Evolutionary conservation across 1,140 invertebrate genomes (phyloP).

Genomic region (Mesaphorura yosii): DNA sequence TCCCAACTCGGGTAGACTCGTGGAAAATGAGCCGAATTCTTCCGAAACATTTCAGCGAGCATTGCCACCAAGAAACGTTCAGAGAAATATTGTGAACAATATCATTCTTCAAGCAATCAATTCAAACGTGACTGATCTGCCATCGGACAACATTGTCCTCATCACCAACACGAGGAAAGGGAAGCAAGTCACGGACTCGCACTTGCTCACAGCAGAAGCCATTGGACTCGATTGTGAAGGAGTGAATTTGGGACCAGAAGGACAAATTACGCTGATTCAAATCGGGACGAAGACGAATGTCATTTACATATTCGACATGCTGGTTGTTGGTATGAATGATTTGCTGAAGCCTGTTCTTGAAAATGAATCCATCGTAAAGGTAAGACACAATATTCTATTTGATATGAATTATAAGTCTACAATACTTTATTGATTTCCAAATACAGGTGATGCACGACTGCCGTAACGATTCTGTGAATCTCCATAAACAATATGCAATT

Average conservation of each 20-base stretch:
- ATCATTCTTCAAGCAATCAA: slow-evolving; percentile 33
- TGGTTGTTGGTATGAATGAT: not conserved
- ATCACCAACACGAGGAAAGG: slow-evolving; percentile 12
- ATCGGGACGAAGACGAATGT: slow-evolving; percentile 65
- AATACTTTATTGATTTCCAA: slow-evolving; percentile 22
- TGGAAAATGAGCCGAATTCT: slow-evolving; percentile 48
- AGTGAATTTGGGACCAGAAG: slow-evolving; percentile 73
- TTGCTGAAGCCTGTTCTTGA: not conserved
- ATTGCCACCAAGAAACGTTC: slow-evolving; percentile 77
- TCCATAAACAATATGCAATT: slow-evolving; percentile 78
- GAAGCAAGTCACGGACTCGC: not conserved
- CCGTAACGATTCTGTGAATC: slow-evolving; percentile 77
- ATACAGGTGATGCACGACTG: slow-evolving; percentile 81
- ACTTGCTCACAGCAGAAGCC: not conserved
- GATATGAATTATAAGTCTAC: no score
- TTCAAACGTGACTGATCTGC: not conserved
- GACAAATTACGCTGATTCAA: slow-evolving; percentile 72
- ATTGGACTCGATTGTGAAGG: slow-evolving; percentile 82
- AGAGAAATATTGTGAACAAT: no score
- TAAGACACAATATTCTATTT: no score
- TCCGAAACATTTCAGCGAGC: slow-evolving; percentile 77
- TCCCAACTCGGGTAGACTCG: no score
- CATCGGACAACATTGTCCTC: slow-evolving; percentile 31
- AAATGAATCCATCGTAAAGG: not conserved
- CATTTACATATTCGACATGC: slow-evolving; percentile 42